Conservation (phyloP, 2,113 vertebrate species). For the Chloebia gouldiae region DNA sequence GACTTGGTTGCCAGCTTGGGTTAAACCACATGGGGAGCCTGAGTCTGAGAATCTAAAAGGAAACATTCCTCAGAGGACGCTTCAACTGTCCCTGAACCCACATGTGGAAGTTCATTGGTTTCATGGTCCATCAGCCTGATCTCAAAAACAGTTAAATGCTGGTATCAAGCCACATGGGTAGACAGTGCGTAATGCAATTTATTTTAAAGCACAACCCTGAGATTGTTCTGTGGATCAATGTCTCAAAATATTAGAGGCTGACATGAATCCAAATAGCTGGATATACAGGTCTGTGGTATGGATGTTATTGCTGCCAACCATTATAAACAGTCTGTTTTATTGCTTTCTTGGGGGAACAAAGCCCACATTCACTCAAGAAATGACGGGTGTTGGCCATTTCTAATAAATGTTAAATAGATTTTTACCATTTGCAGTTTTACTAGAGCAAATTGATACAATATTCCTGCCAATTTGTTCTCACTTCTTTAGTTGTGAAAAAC, state of each 20-base stretch:
- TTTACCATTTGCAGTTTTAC: conserved; percentile 8
- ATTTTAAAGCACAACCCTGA: background rate
- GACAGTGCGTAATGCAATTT: background rate
- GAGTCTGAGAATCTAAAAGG: background rate
- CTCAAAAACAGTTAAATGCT: background rate
- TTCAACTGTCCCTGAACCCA: background rate
- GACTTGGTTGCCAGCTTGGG: background rate
- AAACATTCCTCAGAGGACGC: background rate
- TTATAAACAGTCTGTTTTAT: conserved; percentile 15
- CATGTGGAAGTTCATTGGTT: background rate
- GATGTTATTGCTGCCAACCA: background rate
- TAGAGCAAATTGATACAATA: background rate
- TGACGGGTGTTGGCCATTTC: background rate
- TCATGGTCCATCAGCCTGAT: background rate
- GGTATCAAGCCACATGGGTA: background rate
- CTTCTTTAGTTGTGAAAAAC: background rate
- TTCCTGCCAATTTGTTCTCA: background rate
- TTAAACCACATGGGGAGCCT: background rate
- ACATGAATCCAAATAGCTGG: conserved; percentile 26
- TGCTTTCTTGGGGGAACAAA: background rate
- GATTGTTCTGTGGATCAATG: background rate
- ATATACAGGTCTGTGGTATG: background rate
- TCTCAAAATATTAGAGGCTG: conserved; percentile 12
- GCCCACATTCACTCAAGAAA: background rate
- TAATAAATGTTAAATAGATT: background rate